Conservation (phyloP, 2,797 vertebrate species). For the Sebastes hubbsi region DNA sequence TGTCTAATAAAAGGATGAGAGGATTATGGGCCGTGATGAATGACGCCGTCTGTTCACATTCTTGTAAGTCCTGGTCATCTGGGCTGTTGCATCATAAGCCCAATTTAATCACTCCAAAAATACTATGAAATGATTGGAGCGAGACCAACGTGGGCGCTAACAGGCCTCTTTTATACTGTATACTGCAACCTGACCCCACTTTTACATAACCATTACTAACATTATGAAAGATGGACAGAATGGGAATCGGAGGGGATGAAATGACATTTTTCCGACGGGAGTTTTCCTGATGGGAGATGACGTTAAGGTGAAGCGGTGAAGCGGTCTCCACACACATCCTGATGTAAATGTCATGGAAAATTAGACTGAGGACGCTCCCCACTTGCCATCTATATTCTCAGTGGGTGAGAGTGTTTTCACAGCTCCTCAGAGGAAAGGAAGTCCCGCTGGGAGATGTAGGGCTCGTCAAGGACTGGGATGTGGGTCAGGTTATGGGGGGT, state of each 20-base stretch:
- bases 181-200: conserved; percentile 2
- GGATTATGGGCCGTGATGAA: conserved; percentile 72
- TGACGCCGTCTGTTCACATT: conserved; percentile 71
- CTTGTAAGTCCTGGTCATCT: conserved; percentile 77
- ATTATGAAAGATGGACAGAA: conserved; percentile 32
- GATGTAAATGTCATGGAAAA: conserved; percentile 48
- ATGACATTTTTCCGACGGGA: conserved; percentile 29
- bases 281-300: conserved; percentile 17
- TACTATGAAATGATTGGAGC: conserved; percentile 48
- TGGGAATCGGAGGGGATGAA: conserved; percentile 2
- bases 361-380: conserved; percentile 16
- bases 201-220: conserved; percentile 43
- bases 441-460: conserved; percentile 34
- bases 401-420: conserved; percentile 29
- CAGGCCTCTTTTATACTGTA: conserved; percentile 24
- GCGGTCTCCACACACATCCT: conserved; percentile 13
- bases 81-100: conserved; percentile 76
- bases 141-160: conserved; percentile 19
- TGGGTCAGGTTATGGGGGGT: neutral
- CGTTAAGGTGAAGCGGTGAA: neutral
- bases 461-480: neutral
- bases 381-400: conserved; percentile 17
- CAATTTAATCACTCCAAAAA: conserved; percentile 75
- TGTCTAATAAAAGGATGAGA: conserved; percentile 74
- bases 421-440: conserved; percentile 19